Conservation (phyloP, 2,888 invertebrate species). For the Eupeodes latifasciatus region DNA sequence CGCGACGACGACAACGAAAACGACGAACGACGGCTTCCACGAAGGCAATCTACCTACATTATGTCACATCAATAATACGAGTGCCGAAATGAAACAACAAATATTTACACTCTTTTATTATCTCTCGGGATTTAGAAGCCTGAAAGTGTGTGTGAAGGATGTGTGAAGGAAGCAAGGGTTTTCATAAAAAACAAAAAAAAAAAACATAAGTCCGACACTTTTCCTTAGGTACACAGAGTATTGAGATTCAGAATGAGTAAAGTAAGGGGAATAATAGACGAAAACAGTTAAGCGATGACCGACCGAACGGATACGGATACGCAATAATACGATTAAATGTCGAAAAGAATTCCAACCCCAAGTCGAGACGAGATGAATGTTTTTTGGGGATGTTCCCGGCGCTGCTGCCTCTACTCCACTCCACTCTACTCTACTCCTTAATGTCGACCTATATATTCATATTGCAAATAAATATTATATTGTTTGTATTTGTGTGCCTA, state of each 20-base stretch:
- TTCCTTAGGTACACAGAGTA: background rate
- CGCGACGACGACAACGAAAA: too few relatives aligned
- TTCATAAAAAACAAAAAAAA: constrained; percentile 11
- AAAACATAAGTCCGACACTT: background rate
- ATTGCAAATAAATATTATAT: constrained; percentile 15
- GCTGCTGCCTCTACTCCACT: background rate
- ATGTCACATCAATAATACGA: constrained; percentile 71
- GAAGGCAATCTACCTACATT: constrained; percentile 59
- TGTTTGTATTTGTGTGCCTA: constrained; percentile 35
- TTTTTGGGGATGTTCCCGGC: constrained; percentile 26
- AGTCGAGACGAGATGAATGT: constrained; percentile 30
- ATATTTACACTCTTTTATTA: constrained; percentile 57
- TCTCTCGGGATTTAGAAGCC: constrained; percentile 36
- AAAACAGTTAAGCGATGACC: constrained; percentile 37
- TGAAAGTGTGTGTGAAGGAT: constrained; percentile 37
- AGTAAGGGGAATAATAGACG: constrained; percentile 6
- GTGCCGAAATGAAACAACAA: constrained; percentile 66
- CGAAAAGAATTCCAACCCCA: constrained; percentile 9
- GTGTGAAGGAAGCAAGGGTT: constrained; percentile 8
- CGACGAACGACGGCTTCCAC: background rate
- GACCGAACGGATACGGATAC: constrained; percentile 30
- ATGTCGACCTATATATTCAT: constrained; percentile 46
- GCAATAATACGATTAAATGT: constrained; percentile 25
- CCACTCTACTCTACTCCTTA: background rate
- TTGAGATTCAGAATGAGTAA: background rate